A percentile compares a stretch with the other conserved stretches of the same genome.
Evolutionary conservation across 2,888 invertebrate species (phyloP).

Genomic region (Caenorhabditis japonica): DNA sequence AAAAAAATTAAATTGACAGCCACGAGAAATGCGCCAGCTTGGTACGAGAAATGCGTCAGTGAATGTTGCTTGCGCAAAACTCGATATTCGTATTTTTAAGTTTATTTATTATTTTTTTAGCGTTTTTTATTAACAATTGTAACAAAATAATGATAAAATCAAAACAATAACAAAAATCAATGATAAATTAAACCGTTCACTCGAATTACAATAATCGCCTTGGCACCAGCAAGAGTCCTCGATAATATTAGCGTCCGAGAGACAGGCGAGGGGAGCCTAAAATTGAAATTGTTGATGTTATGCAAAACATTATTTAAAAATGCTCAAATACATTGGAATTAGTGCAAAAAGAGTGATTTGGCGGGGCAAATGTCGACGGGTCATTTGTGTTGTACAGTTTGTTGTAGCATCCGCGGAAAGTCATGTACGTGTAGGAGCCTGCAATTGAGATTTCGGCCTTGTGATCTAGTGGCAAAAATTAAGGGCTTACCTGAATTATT

Average conservation of each 20-base stretch:
- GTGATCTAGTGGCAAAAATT: neutral
- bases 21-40: neutral
- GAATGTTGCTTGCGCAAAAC: no score
- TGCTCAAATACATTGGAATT: constrained; percentile 43
- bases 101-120: no score
- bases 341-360: constrained; percentile 65
- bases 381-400: constrained; percentile 62
- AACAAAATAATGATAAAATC: neutral
- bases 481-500: constrained; percentile 69
- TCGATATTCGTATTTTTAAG: no score
- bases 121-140: no score
- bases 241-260: constrained; percentile 57
- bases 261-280: constrained; percentile 59
- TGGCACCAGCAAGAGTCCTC: constrained; percentile 67
- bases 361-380: constrained; percentile 57
- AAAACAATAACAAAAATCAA: neutral
- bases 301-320: neutral
- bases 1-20: constrained; percentile 8
- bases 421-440: constrained; percentile 71
- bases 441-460: no score
- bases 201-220: constrained; percentile 59
- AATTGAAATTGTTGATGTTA: constrained; percentile 11
- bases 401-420: constrained; percentile 73
- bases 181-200: neutral
- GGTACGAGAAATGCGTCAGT: neutral